phyloP scores from a whole-genome alignment of 1,140 invertebrate species.

The Uloborus diversus region DNA sequence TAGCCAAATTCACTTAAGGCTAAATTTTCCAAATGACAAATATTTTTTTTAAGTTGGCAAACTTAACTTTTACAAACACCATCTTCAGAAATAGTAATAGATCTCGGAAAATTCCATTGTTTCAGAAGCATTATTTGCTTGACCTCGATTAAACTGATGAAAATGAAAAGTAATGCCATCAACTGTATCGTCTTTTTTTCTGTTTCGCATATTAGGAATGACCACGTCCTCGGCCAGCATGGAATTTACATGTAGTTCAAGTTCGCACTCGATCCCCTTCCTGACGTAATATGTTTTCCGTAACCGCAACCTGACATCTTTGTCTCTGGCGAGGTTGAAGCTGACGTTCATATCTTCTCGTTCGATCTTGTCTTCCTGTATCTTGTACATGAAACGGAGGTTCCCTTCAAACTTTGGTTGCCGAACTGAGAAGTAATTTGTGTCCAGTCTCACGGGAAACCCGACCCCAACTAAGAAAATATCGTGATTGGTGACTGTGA shows the following conservation, averaged over 20 bases:
- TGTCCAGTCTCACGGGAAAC: constrained; percentile 60
- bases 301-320: constrained; percentile 60
- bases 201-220: constrained; percentile 55
- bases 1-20: not conserved
- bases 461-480: constrained; percentile 60
- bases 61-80: not conserved
- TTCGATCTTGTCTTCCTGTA: constrained; percentile 58
- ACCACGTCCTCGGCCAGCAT: constrained; percentile 58
- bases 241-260: constrained; percentile 57
- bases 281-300: constrained; percentile 60
- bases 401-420: constrained; percentile 60
- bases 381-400: constrained; percentile 59
- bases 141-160: constrained; percentile 50
- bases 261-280: constrained; percentile 59
- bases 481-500: constrained; percentile 59
- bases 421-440: constrained; percentile 58
- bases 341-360: constrained; percentile 44
- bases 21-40: not conserved
- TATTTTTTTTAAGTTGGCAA: not conserved
- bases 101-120: constrained; percentile 58
- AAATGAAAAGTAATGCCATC: constrained; percentile 58
- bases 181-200: constrained; percentile 56
- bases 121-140: constrained; percentile 52
- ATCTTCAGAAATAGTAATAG: constrained; percentile 56
- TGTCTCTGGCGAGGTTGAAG: constrained; percentile 59